These are phyloP conservation scores for Ciconia nigra DNA, from an alignment of 2,797 vertebrate species.

Conservation along the genomic window DNA sequence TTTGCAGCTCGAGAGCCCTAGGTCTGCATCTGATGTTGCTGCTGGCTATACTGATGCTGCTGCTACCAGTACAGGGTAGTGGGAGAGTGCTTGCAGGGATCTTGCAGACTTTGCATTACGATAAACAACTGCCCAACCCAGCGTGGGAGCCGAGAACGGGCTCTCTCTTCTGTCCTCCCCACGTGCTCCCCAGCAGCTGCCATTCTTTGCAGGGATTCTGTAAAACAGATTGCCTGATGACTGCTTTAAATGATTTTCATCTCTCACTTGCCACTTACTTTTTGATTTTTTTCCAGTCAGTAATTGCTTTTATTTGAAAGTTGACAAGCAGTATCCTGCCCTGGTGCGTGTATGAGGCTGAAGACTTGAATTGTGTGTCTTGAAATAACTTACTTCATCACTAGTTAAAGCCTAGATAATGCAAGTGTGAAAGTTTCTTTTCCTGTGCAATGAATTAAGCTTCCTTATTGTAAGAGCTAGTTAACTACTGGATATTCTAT, in stretches of 20 bases:
- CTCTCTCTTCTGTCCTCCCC: not conserved
- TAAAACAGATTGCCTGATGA: not conserved
- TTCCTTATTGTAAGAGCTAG: constrained; percentile 41
- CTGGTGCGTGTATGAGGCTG: not conserved
- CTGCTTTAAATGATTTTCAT: not conserved
- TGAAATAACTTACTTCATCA: constrained; percentile 38
- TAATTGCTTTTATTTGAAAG: constrained; percentile 56
- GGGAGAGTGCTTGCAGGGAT: not conserved
- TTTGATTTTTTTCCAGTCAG: not conserved
- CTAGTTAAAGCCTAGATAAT: constrained; percentile 12
- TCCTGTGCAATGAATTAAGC: constrained; percentile 46
- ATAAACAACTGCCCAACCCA: rapidly evolving
- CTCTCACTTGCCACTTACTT: not conserved
- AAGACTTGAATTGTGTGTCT: constrained; percentile 2
- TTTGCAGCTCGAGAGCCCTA: not conserved
- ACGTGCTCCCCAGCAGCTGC: not conserved
- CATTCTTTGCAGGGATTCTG: not conserved
- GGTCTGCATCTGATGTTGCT: not conserved
- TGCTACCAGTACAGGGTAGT: not conserved
- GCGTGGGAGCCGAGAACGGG: rapidly evolving
- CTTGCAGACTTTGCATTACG: rapidly evolving
- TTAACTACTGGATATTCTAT: constrained; percentile 59
- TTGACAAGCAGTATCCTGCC: constrained; percentile 38
- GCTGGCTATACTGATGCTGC: not conserved
- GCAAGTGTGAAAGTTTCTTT: constrained; percentile 29